Base-by-base conservation (phyloP, 2,888 invertebrate species). In the Cylindroiulus punctatus region DNA sequence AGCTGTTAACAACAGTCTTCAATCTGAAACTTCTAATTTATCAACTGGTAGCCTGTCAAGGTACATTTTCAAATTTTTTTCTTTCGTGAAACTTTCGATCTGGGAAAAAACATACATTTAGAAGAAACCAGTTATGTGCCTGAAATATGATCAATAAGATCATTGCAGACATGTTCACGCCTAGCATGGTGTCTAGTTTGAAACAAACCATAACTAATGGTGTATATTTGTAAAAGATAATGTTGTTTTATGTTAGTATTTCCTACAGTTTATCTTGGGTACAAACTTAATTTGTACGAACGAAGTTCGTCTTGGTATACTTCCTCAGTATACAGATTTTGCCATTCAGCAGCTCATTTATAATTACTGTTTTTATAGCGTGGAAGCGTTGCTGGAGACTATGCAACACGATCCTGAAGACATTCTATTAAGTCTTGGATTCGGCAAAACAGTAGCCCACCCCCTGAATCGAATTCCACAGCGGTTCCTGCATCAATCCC, bases 381-480 rank as follows among this genome's bases (percentile, higher is more conserved):
- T 97, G 89, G 96, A 96, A 89, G 93, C 95, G 26, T 76, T 76
- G 30, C 14, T 76, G 76, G 76, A 76, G 22, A 76, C 76, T 76
- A 93, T 97, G 65, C 95, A 94, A 90, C 95, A 96, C 32, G 97
- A 98, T 92, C 97, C 97, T 0, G 97, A 97, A 90, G 95, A 96
- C 86, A 94, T 98, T 86, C 92, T 98, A 42, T 91, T 96, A 85
- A 95, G 95, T 88, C 90, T 92, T 10, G 92, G 92, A 1, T 92
- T 92, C 88, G 91, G 91, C 19, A 91, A 90, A 26, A 88, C 88
- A 17, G 87, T 88, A 8, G 89, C 89, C 86, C 90, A 88, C 82
- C 88, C 89, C 7, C 87, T 89, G 4, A 87, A 89, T 10, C 93
- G 96, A 89, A 96, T 98, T 91, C 97, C 97, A 3, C 94, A 93